Base-by-base conservation (phyloP, 2,888 invertebrate genomes). In the Elegia similella region DNA sequence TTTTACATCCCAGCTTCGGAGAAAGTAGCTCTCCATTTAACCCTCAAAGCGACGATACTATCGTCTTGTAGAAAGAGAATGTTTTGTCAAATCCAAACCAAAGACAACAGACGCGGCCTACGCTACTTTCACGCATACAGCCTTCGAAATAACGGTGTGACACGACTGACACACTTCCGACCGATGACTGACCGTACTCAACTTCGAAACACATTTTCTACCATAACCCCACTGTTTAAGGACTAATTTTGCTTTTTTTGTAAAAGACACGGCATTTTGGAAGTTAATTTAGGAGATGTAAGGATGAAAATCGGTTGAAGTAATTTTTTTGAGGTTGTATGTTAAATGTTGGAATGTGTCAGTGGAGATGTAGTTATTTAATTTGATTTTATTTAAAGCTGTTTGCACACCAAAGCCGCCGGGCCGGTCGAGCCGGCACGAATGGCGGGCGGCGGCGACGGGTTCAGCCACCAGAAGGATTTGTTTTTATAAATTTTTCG, bases 231-330 rank as follows among this genome's bases (percentile, higher is more conserved):
- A 32, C 17, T 1, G 6, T 50, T 34, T 50, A 38, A 50, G 50
- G 50, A 50, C 17, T 15, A 50, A 34, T 10, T n/a, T 50, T 34
- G 50, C 16, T 3, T 32, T 16, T 6, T 23, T 30, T n/a, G 8
- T 13, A 5, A 15, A 34, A 34, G 30, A 62, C 62, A 68, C 68
- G 67, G 64, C 62, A 67, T 16, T 34, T 50, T 12, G 16, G 29
- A 43, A 2, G 3, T 42, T 32, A 48, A 32, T n/a, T 7, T 34
- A 17, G 46, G 23, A 34, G 16, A 12, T 13, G 13, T 7, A 7
- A 30, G 30, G 13, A 29, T 48, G 30, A n/a, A 46, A 29, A 46
- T 48, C 7, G 13, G 23, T 23, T 23, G 23, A 23, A 23, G 23
- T 23, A 23, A 23, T 5, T 16, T 30, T 50, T 38, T 52, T 52